Base-by-base conservation (phyloP, 1,140 invertebrate species). In the Drosophila asahinai region DNA sequence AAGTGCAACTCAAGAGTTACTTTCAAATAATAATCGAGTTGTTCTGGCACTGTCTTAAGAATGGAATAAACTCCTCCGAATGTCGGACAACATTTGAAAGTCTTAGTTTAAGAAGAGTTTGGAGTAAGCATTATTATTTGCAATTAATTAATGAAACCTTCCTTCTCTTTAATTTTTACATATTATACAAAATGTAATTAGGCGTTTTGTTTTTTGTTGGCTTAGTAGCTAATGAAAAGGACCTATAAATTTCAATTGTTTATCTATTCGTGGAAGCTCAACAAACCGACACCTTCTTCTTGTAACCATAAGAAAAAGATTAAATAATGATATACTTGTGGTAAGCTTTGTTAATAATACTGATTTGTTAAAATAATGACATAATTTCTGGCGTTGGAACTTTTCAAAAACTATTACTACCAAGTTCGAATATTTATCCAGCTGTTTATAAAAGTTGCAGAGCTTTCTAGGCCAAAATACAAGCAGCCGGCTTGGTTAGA, bases 181-280 rank as follows among this genome's bases (percentile, higher is more conserved):
- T 22, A 45, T 25, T 62, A 36, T 45, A 25, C 30, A 66, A 55
- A 55, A 55, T 40, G 33, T 57, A 25, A 38, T 40, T 40, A 14
- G 36, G 33, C 33, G 19, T 5, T 12, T 38, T 14, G 9, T 22
- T 5, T 55, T 55, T 55, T 22, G 17, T 15, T 48, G 4, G n/a
- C 15, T 27, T 65, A 19, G 25, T 45, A 68, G 22, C 67, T 68
- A 71, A 67, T n/a, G 27, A 54, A 52, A 67, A 25, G 22, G 36
- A 55, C 54, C 27, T 67, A n/a, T 70, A 67, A 67, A 68, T 71
- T 55, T 68, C 19, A 67, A 67, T 42, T 43, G 49, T 71, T 68
- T 67, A 68, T 36, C 67, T 71, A 71, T 15, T 17, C 63, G 55
- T 66, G 67, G 67, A 71, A 71, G 67, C 67, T 71, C 67, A 68